Evolutionary conservation across 2,888 invertebrate genomes (phyloP), one percentile per base, ranked within the genome.

Genomic region (Lithophane ornitopus): DNA sequence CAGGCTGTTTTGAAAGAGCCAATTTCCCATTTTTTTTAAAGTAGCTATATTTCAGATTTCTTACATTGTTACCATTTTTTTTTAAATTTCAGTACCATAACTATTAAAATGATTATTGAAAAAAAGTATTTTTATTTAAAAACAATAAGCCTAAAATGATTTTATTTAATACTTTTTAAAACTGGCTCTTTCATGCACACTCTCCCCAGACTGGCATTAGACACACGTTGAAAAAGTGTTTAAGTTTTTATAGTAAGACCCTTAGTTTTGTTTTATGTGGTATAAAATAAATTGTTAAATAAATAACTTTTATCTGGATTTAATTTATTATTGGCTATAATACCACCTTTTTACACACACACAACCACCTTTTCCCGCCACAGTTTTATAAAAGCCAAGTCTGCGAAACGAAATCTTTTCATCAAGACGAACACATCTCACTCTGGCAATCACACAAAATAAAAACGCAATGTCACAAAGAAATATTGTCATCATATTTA

Each of bases 401-500:
- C 39, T 11, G 9, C 39, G 1, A 39, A 39, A 41, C 14, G 46
- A 54, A 54, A 56, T 34, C 7, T 34, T 66, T 34, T n/a, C 39
- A 76, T 39, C 81, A 65, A 75, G 26, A 22, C 44, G 49, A 46
- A 65, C 56, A 63, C 74, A 81, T 14, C 58, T 39, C 52, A 56
- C 54, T 62, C 54, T 52, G 46, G 63, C 52, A 61, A 80, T 81
- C 72, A 81, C 1, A 70, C 59, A 85, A 81, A 72, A 70, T 70
- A 85, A 85, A 54, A 70, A 65, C 28, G 70, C 72, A 63, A 81
- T 54, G 52, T 59, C 70, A 81, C 59, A 62, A 85, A 70, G 70
- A 81, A 68, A 85, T 76, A 85, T 68, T 76, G 70, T 62, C 72
- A 61, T 75, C 81, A 73, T 59, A 54, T 75, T 41, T 61, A 70